Evolutionary conservation across 1,140 invertebrate genomes (phyloP).

Genomic region (Ceratosolen solmsi): DNA sequence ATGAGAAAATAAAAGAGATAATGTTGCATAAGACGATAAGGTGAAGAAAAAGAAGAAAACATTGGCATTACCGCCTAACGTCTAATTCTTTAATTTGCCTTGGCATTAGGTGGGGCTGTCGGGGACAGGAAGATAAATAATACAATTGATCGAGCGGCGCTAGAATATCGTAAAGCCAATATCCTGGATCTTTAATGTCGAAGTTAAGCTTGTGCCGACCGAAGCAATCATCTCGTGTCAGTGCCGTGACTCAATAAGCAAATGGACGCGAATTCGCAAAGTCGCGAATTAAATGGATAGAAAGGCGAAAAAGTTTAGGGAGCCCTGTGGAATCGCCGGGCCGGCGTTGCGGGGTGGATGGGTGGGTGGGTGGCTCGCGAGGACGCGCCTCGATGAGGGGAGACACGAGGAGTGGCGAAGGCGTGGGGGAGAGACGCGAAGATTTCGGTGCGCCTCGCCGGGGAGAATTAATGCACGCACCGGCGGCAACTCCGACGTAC

Average conservation of each 20-base stretch:
- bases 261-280: neutral
- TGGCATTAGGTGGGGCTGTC: neutral
- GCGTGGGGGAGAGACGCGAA: constrained; percentile 39
- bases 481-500: constrained; percentile 59
- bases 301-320: constrained; percentile 3
- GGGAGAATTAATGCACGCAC: constrained; percentile 73
- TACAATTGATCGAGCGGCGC: neutral
- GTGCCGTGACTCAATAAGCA: neutral
- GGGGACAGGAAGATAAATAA: no score
- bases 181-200: neutral
- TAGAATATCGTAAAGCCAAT: neutral
- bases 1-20: no score
- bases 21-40: no score
- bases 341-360: neutral
- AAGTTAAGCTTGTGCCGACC: neutral
- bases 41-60: no score
- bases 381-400: constrained; percentile 31
- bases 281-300: neutral
- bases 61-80: neutral
- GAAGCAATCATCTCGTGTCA: constrained; percentile 25
- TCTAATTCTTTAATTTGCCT: no score
- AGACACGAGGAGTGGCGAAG: constrained; percentile 40
- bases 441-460: constrained; percentile 50
- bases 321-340: neutral
- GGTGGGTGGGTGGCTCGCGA: neutral